A percentile compares a stretch with the other conserved stretches of the same genome.
phyloP scores from a whole-genome alignment of 2,113 vertebrate genomes.

The Ariopsis seemanni region DNA sequence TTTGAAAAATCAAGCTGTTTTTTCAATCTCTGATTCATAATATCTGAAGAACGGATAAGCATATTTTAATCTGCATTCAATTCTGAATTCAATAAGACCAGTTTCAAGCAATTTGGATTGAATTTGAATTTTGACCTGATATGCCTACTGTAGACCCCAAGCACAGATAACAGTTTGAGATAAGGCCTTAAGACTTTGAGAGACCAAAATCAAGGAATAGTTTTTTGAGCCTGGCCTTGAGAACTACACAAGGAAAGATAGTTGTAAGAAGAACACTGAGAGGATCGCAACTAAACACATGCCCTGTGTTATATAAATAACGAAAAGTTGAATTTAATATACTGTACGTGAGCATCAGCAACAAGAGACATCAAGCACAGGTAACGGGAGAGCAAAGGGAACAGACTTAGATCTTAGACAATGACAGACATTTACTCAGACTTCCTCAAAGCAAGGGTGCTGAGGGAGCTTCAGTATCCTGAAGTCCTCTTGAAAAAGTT shows the following conservation, averaged over 20 bases:
- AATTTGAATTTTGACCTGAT: no score
- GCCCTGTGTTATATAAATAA: not conserved
- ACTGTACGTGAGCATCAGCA: not conserved
- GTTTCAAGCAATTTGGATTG: no score
- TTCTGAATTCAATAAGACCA: no score
- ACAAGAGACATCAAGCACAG: not conserved
- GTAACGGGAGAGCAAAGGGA: not conserved
- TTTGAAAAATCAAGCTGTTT: no score
- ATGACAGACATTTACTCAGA: not conserved
- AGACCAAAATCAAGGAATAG: not conserved
- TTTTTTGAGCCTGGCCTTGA: not conserved
- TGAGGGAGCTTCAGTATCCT: not conserved
- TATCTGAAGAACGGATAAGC: no score
- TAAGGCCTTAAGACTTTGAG: not conserved
- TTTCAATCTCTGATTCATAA: no score
- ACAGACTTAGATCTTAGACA: not conserved
- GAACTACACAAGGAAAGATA: not conserved
- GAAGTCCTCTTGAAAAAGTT: conserved; percentile 1
- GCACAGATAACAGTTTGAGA: not conserved
- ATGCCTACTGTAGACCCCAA: no score
- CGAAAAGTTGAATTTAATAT: not conserved
- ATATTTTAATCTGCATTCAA: no score
- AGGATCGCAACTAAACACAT: not conserved
- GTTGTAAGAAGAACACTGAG: not conserved
- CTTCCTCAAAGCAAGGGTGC: not conserved